Evolutionary conservation across 37 sponge, comb jelly and placozoan species (phyloP), one percentile per base, ranked within the genome.

Genomic region (Mnemiopsis leidyi): DNA sequence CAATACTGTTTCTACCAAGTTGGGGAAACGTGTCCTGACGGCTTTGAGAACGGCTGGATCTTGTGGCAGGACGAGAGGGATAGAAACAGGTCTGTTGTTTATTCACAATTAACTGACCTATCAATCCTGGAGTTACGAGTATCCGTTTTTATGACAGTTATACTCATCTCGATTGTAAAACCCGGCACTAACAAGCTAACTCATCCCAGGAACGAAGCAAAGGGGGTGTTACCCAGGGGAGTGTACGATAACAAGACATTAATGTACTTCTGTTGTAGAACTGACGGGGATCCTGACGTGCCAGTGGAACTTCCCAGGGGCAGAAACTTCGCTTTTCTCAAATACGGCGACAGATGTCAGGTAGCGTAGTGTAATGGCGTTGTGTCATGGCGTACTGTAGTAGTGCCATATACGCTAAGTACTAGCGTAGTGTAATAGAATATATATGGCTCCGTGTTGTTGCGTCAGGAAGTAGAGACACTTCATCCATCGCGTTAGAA

Each of bases 21-120:
- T 69, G 73, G n/a, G 2, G 73, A 69, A 1, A 28, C 2, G 24
- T 69, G 73, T 69, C 73, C 73, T 1, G 28, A 21, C n/a, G 24
- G 29, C 21, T 69, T 69, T 69, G 73, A 69, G 21, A 25, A 69
- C 2, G 73, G 73, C n/a, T 69, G 73, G 73, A 69, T 69, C 1
- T 20, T 69, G n/a, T 69, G 73, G 73, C 24, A 69, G 73, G 73
- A 69, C 29, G 73, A 69, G 73, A 69, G 24, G 28, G 21, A 69
- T 20, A 16, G n/a, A 69, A 69, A 69, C 73, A 69, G 73, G 73
- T 69, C n/a, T n/a, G n/a, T n/a, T n/a, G n/a, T n/a, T n/a, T n/a
- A n/a, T n/a, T n/a, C n/a, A n/a, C n/a, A n/a, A n/a, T n/a, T n/a
- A n/a, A n/a, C n/a, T n/a, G n/a, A n/a, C n/a, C n/a, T n/a, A n/a